These are phyloP conservation scores for Coregonus suidteri DNA, from an alignment of 2,797 vertebrate genomes.

Conservation along the genomic window DNA sequence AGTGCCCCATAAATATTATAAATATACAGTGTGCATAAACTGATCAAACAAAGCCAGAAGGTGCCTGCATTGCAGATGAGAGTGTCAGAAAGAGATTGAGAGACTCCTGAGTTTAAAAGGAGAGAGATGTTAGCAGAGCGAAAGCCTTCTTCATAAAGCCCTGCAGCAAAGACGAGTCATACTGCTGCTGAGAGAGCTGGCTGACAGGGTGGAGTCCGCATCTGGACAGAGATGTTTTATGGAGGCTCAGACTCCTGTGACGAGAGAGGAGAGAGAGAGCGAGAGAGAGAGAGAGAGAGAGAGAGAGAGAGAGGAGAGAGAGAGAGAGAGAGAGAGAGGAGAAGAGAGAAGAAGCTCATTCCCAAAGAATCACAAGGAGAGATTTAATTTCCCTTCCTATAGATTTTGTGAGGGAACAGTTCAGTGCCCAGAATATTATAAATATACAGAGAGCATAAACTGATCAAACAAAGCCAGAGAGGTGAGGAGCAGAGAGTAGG, in stretches of 20 bases:
- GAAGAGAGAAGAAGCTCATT: too few relatives aligned
- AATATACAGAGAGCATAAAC: too few relatives aligned
- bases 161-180: conserved; percentile 72
- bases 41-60: neutral
- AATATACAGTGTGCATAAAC: neutral
- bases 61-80: too few relatives aligned
- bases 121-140: too few relatives aligned
- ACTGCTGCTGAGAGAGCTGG: conserved; percentile 57
- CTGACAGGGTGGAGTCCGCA: conserved; percentile 60
- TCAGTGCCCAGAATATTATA: too few relatives aligned
- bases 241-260: conserved; percentile 44
- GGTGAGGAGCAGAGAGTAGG: too few relatives aligned
- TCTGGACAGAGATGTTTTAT: conserved; percentile 71
- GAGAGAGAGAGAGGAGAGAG: conserved; percentile 30
- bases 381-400: too few relatives aligned
- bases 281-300: neutral
- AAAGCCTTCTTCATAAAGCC: conserved; percentile 67
- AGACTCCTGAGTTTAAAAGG: too few relatives aligned
- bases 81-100: conserved; percentile 2
- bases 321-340: conserved; percentile 29
- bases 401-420: too few relatives aligned
- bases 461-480: too few relatives aligned
- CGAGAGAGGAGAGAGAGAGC: conserved; percentile 25
- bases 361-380: too few relatives aligned
- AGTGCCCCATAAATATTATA: neutral